phyloP scores from a whole-genome alignment of 2,888 invertebrate genomes.

The Miltochrista miniata region DNA sequence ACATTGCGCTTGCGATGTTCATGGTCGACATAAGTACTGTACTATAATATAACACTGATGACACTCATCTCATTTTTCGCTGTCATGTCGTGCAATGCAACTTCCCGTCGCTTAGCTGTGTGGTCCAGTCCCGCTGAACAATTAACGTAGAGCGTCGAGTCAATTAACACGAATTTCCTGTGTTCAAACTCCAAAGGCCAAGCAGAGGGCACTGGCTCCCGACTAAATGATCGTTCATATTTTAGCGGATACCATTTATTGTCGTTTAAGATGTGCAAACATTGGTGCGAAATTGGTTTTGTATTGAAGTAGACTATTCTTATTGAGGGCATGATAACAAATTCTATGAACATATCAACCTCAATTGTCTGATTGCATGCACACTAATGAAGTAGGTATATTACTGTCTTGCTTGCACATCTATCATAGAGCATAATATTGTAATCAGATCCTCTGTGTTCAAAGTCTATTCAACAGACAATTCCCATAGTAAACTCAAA shows the following conservation, averaged over 20 bases:
- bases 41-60: conserved; percentile 32
- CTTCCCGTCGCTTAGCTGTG: conserved; percentile 58
- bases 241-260: conserved; percentile 38
- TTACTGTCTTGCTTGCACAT: conserved; percentile 1
- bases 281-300: not conserved
- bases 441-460: conserved; percentile 5
- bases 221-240: conserved; percentile 44
- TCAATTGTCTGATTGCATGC: conserved; percentile 7
- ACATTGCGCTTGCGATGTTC: not conserved
- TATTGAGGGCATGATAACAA: not conserved
- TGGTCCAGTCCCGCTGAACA: conserved; percentile 69
- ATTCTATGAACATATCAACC: not conserved
- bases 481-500: conserved; percentile 10
- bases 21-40: not conserved
- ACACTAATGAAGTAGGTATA: not conserved
- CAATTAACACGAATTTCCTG: conserved; percentile 82
- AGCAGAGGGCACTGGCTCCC: conserved; percentile 58
- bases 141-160: conserved; percentile 63
- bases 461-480: conserved; percentile 7
- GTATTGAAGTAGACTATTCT: not conserved
- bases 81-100: conserved; percentile 48
- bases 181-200: conserved; percentile 60
- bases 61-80: conserved; percentile 31
- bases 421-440: not conserved
- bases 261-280: conserved; percentile 24